Base-by-base conservation (phyloP, 2,113 vertebrate genomes). In the Tylochromis polylepis region DNA sequence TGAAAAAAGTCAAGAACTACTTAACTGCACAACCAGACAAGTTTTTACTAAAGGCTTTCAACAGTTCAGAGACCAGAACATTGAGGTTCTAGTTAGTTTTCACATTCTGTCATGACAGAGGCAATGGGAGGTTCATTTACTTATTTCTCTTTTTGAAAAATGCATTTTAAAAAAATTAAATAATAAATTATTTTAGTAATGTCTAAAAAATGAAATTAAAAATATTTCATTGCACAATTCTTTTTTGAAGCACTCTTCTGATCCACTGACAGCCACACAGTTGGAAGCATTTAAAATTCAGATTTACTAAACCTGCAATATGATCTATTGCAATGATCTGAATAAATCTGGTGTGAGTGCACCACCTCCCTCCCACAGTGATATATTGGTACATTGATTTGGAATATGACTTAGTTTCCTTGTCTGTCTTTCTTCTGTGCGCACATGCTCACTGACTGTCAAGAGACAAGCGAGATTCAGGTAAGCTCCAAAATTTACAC, bases 251-350 rank as follows among this genome's bases (percentile, higher is more conserved):
- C 11, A 38, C 34, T 65, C 18, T 38, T 67, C 60, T 38, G 60
- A 67, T 14, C 34, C 60, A 67, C 58, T 51, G 20, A n/a, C 60
- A 83, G 75, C 78, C 60, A 58, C 70, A 83, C 41, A 43, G 65
- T 67, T 46, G 29, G 77, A 31, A 77, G 55, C 80, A 82, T 85
- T 55, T 70, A 70, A 22, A 88, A 89, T 93, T 93, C 86, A 89
- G 49, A 89, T 91, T 88, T 91, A 90, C 85, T 67, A 55, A 88
- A 77, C 59, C 86, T 82, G 90, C 90, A 89, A 88, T 78, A 83
- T 57, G 87, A 93, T 92, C 85, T 59, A 82, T 70, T 85, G 67
- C 72, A 80, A 89, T 83, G 85, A 90, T 51, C 84, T 88, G 86
- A 91, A 91, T 93, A 85, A 85, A 90, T 77, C 16, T 77, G 46